Evolutionary conservation across 2,797 vertebrate genomes (phyloP).

Genomic region (Pseudomugil gertrudae): DNA sequence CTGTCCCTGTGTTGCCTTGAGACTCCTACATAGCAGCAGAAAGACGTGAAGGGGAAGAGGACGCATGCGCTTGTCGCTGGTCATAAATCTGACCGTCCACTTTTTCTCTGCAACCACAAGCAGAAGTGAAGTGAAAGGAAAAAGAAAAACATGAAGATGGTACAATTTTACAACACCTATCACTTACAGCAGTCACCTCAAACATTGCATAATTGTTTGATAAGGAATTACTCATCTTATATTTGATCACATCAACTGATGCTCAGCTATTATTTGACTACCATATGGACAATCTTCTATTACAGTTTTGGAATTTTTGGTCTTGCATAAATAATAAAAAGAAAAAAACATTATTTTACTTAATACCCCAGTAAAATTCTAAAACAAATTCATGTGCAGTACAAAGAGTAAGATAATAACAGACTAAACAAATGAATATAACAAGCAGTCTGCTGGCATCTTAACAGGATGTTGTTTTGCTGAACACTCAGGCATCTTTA

Average conservation of each 20-base stretch:
- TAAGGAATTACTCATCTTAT: too few relatives aligned
- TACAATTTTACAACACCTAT: too few relatives aligned
- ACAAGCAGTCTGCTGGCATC: background rate
- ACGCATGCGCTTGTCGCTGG: slow-evolving; percentile 34
- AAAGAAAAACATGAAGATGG: background rate
- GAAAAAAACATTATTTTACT: too few relatives aligned
- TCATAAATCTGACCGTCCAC: slow-evolving; percentile 58
- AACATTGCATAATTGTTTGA: too few relatives aligned
- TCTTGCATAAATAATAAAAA: too few relatives aligned
- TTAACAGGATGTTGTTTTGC: background rate
- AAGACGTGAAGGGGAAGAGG: slow-evolving; percentile 16
- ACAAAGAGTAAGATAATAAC: background rate
- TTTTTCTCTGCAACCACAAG: background rate
- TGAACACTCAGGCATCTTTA: background rate
- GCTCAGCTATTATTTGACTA: too few relatives aligned
- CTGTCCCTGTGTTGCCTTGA: slow-evolving; percentile 22
- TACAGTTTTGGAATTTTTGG: too few relatives aligned
- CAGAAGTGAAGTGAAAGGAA: background rate
- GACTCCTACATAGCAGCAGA: slow-evolving; percentile 22
- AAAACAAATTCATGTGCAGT: background rate
- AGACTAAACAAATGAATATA: background rate
- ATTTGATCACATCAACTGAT: too few relatives aligned
- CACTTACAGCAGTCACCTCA: too few relatives aligned
- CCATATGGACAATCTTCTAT: too few relatives aligned
- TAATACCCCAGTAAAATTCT: background rate